phyloP scores from a whole-genome alignment of 1,140 invertebrate species.

The silkworm (Bombyx mori) region DNA sequence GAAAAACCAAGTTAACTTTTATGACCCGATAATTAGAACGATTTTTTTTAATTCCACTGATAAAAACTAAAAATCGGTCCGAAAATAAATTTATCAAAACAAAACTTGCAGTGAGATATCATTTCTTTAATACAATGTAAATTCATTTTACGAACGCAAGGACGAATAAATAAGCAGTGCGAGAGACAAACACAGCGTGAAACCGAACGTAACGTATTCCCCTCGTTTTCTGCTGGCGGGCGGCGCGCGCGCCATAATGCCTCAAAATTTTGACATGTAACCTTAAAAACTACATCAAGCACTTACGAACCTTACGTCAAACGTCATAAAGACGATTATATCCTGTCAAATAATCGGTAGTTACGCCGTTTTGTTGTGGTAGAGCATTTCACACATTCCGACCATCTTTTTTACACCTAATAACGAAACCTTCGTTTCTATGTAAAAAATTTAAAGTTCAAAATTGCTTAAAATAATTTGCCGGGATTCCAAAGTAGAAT shows the following conservation, averaged over 20 bases:
- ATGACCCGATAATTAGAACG: too few relatives aligned
- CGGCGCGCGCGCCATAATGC: conserved; percentile 27
- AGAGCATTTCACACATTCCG: conserved; percentile 21
- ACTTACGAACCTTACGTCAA: conserved; percentile 8
- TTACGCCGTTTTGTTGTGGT: conserved; percentile 11
- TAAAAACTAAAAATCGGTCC: too few relatives aligned
- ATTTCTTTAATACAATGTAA: conserved; percentile 3
- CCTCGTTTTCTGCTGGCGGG: conserved; percentile 27
- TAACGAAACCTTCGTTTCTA: conserved; percentile 2
- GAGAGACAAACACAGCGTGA: conserved; percentile 41
- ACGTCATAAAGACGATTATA: conserved; percentile 9
- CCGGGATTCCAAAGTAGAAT: conserved; percentile 7
- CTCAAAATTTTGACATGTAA: conserved; percentile 34
- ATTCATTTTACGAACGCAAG: conserved; percentile 8
- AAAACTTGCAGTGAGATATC: conserved; percentile 6
- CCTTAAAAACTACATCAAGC: conserved; percentile 17
- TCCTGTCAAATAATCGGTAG: not conserved
- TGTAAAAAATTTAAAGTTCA: not conserved
- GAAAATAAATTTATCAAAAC: too few relatives aligned
- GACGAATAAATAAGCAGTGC: conserved; percentile 45
- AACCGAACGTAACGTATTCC: conserved; percentile 35
- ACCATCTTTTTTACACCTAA: conserved; percentile 2
- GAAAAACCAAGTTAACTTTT: too few relatives aligned
- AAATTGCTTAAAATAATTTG: not conserved
- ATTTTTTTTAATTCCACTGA: too few relatives aligned